Evolutionary conservation across 2,888 invertebrate species (phyloP).

Genomic region (Drosophila hamatofila): DNA sequence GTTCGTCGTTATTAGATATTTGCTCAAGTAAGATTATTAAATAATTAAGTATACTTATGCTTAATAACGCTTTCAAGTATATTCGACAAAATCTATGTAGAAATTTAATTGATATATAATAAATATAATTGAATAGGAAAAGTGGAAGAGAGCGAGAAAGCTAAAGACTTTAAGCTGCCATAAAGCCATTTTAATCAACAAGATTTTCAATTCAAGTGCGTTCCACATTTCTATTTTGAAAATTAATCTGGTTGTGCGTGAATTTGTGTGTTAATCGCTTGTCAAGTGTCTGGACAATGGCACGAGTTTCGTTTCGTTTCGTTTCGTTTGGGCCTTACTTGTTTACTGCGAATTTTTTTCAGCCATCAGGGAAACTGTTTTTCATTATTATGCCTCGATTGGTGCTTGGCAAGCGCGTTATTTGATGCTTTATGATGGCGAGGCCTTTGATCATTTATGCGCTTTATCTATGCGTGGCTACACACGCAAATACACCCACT

Average conservation of each 20-base stretch:
- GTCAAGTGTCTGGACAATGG: slow-evolving; percentile 68
- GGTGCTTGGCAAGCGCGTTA: slow-evolving; percentile 64
- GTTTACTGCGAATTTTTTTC: slow-evolving; percentile 32
- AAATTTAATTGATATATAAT: not conserved
- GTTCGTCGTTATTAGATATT: not conserved
- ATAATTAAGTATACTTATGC: not conserved
- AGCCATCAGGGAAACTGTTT: slow-evolving; percentile 51
- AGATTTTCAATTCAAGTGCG: not conserved
- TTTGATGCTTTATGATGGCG: slow-evolving; percentile 72
- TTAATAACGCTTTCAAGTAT: not conserved
- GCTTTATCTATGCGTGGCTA: slow-evolving; percentile 66
- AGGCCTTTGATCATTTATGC: slow-evolving; percentile 77
- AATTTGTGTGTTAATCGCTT: slow-evolving; percentile 66
- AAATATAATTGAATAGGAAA: too few species aligned
- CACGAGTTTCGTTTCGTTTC: slow-evolving; percentile 23
- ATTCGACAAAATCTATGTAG: not conserved
- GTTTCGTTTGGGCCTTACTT: slow-evolving; percentile 20
- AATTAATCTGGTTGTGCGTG: slow-evolving; percentile 5
- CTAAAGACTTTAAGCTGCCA: not conserved
- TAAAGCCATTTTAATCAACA: not conserved
- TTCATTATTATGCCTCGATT: slow-evolving; percentile 78
- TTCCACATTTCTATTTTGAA: slow-evolving; percentile 5
- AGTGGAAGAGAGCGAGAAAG: not conserved
- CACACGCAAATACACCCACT: slow-evolving; percentile 21
- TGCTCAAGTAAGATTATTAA: not conserved